These are phyloP conservation scores for Platynereis dumerilii DNA, from an alignment of 2,888 invertebrate species.

Conservation along the genomic window DNA sequence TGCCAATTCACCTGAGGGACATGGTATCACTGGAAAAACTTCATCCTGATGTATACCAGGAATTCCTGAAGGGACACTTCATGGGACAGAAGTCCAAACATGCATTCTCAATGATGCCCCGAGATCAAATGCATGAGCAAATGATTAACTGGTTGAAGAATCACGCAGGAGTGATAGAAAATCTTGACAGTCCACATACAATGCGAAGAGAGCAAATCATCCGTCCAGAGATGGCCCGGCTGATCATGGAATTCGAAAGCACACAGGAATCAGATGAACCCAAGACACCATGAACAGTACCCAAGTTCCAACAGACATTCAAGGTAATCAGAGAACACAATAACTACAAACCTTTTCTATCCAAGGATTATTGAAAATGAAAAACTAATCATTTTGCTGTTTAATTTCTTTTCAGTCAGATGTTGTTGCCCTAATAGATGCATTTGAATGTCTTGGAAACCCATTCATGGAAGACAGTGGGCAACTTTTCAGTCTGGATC, in stretches of 20 bases:
- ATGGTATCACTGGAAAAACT: slow-evolving; percentile 14
- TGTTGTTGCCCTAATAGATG: slow-evolving; percentile 25
- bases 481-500: slow-evolving; percentile 24
- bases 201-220: slow-evolving; percentile 25
- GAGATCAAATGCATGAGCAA: slow-evolving; percentile 30
- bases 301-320: slow-evolving; percentile 22
- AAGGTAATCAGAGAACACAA: slow-evolving; percentile 18
- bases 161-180: slow-evolving; percentile 26
- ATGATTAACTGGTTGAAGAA: slow-evolving; percentile 28
- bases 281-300: slow-evolving; percentile 28
- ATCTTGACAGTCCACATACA: slow-evolving; percentile 26
- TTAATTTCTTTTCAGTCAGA: slow-evolving; percentile 16
- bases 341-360: background rate
- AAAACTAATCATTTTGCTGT: background rate
- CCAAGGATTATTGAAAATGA: background rate
- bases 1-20: slow-evolving; percentile 20
- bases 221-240: slow-evolving; percentile 29
- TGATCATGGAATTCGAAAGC: slow-evolving; percentile 26
- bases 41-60: slow-evolving; percentile 22
- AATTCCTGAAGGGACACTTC: slow-evolving; percentile 24
- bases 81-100: slow-evolving; percentile 21
- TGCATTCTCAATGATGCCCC: slow-evolving; percentile 22
- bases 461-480: slow-evolving; percentile 30
- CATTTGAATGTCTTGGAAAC: slow-evolving; percentile 27
- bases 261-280: slow-evolving; percentile 25